These are phyloP conservation scores for Polymixis flavicincta DNA, from an alignment of 2,888 invertebrate genomes.

Conservation along the genomic window DNA sequence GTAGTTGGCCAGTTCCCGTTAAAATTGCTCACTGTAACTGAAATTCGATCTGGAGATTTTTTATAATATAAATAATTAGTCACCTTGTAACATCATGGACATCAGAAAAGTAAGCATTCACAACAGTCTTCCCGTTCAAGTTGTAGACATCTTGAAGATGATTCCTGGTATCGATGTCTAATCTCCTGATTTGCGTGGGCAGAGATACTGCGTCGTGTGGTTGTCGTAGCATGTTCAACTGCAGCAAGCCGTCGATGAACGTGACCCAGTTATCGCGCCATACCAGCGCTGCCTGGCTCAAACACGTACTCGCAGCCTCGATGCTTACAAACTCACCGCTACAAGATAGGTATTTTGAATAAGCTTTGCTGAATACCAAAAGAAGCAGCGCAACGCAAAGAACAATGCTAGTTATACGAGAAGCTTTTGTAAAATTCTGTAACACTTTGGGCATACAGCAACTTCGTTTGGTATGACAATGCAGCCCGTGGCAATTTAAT, in stretches of 20 bases:
- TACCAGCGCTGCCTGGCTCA: conserved; percentile 78
- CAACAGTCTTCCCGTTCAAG: conserved; percentile 29
- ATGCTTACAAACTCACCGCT: conserved; percentile 74
- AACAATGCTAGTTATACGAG: too few relatives aligned
- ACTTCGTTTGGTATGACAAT: not conserved
- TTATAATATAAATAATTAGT: too few relatives aligned
- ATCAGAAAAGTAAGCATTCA: conserved; percentile 23
- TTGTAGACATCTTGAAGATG: conserved; percentile 47
- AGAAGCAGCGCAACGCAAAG: too few relatives aligned
- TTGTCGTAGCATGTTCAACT: conserved; percentile 92
- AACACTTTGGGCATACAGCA: not conserved
- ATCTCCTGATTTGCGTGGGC: conserved; percentile 86
- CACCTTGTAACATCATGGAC: conserved; percentile 22
- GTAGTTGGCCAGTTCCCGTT: too few relatives aligned
- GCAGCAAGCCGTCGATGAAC: conserved; percentile 95
- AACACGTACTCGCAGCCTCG: conserved; percentile 46
- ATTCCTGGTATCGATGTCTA: conserved; percentile 62
- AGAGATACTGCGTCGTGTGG: conserved; percentile 91
- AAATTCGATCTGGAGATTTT: too few relatives aligned
- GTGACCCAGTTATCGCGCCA: conserved; percentile 92
- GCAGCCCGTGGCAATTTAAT: not conserved
- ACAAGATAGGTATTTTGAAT: not conserved
- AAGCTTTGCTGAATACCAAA: not conserved
- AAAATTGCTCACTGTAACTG: too few relatives aligned
- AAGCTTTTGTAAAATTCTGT: too few relatives aligned